Evolutionary conservation across 2,113 vertebrate species (phyloP).

Genomic region (Irena cyanogastra): DNA sequence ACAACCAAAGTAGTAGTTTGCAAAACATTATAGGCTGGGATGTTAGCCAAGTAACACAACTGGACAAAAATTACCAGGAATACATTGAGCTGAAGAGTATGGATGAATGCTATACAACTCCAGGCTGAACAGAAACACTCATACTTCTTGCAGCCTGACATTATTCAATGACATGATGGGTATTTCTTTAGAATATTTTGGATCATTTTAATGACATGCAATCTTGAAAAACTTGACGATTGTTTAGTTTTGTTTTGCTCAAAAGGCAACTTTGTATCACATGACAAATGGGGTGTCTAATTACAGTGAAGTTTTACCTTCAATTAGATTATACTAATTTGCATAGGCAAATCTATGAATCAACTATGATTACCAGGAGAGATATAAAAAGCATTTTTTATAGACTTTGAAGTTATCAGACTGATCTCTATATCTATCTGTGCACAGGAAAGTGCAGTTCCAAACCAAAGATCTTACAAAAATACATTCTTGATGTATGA

Average conservation of each 20-base stretch:
- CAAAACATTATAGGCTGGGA: neutral
- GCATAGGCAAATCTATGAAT: neutral
- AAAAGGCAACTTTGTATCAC: neutral
- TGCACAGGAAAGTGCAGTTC: neutral
- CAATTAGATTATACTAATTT: neutral
- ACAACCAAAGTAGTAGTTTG: neutral
- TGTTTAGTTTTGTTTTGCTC: neutral
- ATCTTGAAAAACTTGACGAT: neutral
- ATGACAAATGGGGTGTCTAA: neutral
- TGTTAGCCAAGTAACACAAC: neutral
- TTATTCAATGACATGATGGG: neutral
- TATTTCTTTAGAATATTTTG: neutral
- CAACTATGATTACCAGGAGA: neutral
- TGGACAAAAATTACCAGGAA: neutral
- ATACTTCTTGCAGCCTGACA: neutral
- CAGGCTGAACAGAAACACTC: neutral
- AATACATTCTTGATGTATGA: neutral
- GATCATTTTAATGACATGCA: neutral
- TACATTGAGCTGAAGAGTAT: neutral
- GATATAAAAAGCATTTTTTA: neutral
- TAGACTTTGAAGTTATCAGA: neutral
- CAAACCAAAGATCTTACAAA: neutral
- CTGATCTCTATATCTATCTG: neutral
- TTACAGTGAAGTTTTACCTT: neutral
- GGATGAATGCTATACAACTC: neutral